These are phyloP conservation scores for Chloebia gouldiae DNA, from an alignment of 2,113 vertebrate genomes.

Conservation along the genomic window DNA sequence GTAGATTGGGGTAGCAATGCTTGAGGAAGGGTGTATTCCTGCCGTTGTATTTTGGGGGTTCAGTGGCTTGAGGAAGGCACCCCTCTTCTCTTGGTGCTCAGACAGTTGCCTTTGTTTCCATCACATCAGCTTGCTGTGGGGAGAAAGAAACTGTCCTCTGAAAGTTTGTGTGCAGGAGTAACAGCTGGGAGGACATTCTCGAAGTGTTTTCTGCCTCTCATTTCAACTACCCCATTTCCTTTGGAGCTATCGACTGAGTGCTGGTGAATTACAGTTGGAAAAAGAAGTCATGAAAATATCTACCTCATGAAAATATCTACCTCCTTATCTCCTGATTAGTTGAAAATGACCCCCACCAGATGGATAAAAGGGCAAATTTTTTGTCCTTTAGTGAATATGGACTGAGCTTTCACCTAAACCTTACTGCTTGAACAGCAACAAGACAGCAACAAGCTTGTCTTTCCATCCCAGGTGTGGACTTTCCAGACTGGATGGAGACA, in stretches of 20 bases:
- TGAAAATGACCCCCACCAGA: not conserved
- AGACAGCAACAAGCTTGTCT: not conserved
- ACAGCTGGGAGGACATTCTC: not conserved
- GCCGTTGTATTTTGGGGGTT: not conserved
- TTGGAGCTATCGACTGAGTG: not conserved
- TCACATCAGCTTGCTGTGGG: not conserved
- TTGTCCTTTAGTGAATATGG: accelerated
- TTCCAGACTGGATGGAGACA: not conserved
- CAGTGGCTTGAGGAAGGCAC: not conserved
- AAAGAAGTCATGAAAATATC: not conserved
- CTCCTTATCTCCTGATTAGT: not conserved
- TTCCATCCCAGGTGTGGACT: not conserved
- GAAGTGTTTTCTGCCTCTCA: not conserved
- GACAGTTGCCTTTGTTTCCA: not conserved
- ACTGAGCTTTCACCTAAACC: not conserved
- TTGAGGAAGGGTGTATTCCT: not conserved
- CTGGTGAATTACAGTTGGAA: not conserved
- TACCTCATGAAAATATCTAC: too few species aligned
- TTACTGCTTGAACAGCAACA: not conserved
- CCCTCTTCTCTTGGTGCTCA: not conserved
- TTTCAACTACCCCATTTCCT: not conserved
- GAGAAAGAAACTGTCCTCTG: not conserved
- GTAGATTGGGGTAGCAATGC: not conserved
- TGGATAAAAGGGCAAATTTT: not conserved
- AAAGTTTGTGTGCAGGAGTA: not conserved